Evolutionary conservation across 2,113 vertebrate genomes (phyloP).

Genomic region (Potamarius usumacintae): DNA sequence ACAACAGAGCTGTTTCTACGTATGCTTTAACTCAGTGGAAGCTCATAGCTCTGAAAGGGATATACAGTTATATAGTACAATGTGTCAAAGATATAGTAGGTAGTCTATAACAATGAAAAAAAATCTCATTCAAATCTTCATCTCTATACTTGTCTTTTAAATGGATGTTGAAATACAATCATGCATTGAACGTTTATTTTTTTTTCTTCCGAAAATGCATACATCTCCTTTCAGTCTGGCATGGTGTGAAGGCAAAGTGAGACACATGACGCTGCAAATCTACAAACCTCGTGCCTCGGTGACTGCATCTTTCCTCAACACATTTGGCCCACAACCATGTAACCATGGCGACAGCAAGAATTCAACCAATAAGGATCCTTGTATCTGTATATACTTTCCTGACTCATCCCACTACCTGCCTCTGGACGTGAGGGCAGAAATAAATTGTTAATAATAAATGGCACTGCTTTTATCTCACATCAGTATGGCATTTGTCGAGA

Average conservation of each 20-base stretch:
- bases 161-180: background rate
- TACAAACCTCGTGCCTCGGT: slow-evolving; percentile 37
- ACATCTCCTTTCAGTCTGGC: slow-evolving; percentile 1
- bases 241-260: slow-evolving; percentile 21
- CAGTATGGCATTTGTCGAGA: slow-evolving; percentile 8
- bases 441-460: slow-evolving; percentile 14
- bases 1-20: background rate
- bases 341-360: slow-evolving; percentile 59
- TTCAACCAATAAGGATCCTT: slow-evolving; percentile 51
- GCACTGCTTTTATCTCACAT: slow-evolving; percentile 9
- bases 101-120: background rate
- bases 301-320: slow-evolving; percentile 47
- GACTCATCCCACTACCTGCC: slow-evolving; percentile 38
- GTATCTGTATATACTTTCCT: slow-evolving; percentile 38
- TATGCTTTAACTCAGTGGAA: background rate
- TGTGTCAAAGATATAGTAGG: background rate
- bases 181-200: background rate
- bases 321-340: slow-evolving; percentile 54
- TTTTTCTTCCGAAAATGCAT: background rate
- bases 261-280: slow-evolving; percentile 37
- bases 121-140: background rate
- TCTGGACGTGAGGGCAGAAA: slow-evolving; percentile 31
- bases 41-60: background rate
- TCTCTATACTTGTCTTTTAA: background rate
- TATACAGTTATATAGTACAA: background rate